Base-by-base conservation (phyloP, 2,113 vertebrate genomes). In the Mobula birostris region DNA sequence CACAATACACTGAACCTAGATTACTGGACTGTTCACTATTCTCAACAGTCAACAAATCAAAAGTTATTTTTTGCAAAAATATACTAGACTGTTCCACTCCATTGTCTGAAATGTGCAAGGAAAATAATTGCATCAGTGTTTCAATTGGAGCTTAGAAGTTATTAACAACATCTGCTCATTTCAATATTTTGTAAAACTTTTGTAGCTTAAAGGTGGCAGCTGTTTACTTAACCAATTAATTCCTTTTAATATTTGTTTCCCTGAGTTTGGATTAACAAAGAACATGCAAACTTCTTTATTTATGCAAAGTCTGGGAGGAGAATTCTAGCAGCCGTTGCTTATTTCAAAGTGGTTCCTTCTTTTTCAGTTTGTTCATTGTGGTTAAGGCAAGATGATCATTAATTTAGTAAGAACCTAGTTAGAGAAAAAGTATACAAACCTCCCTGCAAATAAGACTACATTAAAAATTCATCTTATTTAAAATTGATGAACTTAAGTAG, bases 1-100 rank as follows among this genome's bases (percentile, higher is more conserved):
- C 68, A 93, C 91, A 76, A 27, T 93, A 70, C 91, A 93, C 91
- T 74, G 61, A 74, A 93, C 70, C 24, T 93, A 93, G 91, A 74
- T 93, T 72, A 9, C 91, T 48, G 36, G 40, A 29, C 91, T 76
- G 68, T 93, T 93, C 40, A 93, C 32, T 74, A 70, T 74, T 76
- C 68, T 36, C 36, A 93, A 74, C 91, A 74, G 68, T 93, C 68
- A 90, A 72, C 90, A 93, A 93, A 70, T 93, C 36, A 93, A 93
- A 93, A 93, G 32, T 90, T 91, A 56, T 93, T 72, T 93, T 48
- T 40, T 72, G 40, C 70, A 74, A 74, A 76, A 29, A 27, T 90
- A 56, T 48, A 56, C 74, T 48, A 74, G 70, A 93, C 68, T 1
- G 36, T 93, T 74, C 68, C 91, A 93, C 68, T 93, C 70, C 68